A percentile compares a stretch with the other conserved stretches of the same genome.
These are phyloP conservation scores for Microtus oregoni DNA, from an alignment of 2,113 vertebrate genomes.

Conservation along the genomic window DNA sequence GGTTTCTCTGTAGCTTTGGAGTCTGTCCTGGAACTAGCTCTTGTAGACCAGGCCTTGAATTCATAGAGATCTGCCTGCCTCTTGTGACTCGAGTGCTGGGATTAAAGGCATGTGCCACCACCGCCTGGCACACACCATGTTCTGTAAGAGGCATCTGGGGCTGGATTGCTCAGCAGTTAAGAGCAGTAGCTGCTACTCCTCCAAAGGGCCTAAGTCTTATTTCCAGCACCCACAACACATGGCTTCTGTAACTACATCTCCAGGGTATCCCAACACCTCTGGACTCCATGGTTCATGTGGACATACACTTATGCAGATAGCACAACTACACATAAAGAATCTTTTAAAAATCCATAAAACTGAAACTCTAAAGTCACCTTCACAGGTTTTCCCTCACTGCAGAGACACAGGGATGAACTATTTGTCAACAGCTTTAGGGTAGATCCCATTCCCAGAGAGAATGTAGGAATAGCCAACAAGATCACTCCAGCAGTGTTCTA, in stretches of 20 bases:
- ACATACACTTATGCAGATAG: not conserved
- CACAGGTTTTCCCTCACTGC: not conserved
- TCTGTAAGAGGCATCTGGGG: too few relatives aligned
- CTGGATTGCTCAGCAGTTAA: not conserved
- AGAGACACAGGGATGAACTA: not conserved
- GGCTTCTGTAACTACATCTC: not conserved
- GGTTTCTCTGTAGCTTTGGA: too few relatives aligned
- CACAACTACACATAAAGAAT: not conserved
- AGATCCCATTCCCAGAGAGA: not conserved
- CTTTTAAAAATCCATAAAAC: not conserved
- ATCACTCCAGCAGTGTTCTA: constrained; percentile 52
- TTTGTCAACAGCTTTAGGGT: not conserved
- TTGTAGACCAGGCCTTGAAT: too few relatives aligned
- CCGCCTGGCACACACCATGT: too few relatives aligned
- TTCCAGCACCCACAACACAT: not conserved
- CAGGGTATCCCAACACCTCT: not conserved
- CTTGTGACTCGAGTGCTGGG: too few relatives aligned
- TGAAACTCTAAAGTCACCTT: not conserved
- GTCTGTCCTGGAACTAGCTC: too few relatives aligned
- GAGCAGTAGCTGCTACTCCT: not conserved
- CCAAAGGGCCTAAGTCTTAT: not conserved
- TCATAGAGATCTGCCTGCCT: too few relatives aligned
- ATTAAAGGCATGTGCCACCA: too few relatives aligned
- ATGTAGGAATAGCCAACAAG: not conserved
- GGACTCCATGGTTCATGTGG: not conserved